phyloP scores from a whole-genome alignment of 2,797 vertebrate species.

The Prionace glauca region DNA sequence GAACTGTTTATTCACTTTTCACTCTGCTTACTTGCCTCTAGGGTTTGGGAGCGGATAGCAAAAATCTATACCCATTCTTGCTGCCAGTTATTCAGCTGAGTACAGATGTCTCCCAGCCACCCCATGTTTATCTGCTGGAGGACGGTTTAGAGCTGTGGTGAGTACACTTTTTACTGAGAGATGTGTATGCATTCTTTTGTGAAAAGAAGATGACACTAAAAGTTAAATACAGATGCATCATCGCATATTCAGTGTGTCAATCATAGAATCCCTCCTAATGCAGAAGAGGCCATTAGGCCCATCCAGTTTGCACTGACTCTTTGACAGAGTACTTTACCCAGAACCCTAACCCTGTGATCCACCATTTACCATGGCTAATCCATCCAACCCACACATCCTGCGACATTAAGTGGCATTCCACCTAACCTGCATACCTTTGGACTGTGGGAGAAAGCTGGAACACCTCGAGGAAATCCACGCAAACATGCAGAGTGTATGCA shows the following conservation, averaged over 20 bases:
- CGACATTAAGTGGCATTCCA: too few species aligned
- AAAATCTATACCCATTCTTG: conserved; percentile 91
- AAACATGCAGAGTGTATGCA: too few species aligned
- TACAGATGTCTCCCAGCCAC: conserved; percentile 90
- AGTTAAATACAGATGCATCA: neutral
- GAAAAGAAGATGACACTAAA: neutral
- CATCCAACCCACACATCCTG: too few species aligned
- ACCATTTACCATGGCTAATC: too few species aligned
- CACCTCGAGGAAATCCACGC: too few species aligned
- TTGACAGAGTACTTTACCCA: too few species aligned
- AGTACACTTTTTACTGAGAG: conserved; percentile 40
- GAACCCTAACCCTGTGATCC: too few species aligned
- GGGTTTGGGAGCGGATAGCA: conserved; percentile 90
- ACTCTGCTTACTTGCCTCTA: conserved; percentile 48
- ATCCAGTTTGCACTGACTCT: too few species aligned
- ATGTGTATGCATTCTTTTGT: neutral
- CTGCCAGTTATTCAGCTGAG: conserved; percentile 95
- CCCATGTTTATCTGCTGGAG: conserved; percentile 94
- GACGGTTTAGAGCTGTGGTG: conserved; percentile 97
- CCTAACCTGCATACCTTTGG: too few species aligned
- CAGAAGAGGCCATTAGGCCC: too few species aligned
- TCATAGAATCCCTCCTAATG: neutral
- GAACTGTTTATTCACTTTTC: conserved; percentile 36
- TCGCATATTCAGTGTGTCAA: neutral
- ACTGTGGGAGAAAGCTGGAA: too few species aligned